A percentile compares a stretch with the other conserved stretches of the same genome.
Evolutionary conservation across 2,888 invertebrate genomes (phyloP).

Genomic region (Dolichopus griseipennis): DNA sequence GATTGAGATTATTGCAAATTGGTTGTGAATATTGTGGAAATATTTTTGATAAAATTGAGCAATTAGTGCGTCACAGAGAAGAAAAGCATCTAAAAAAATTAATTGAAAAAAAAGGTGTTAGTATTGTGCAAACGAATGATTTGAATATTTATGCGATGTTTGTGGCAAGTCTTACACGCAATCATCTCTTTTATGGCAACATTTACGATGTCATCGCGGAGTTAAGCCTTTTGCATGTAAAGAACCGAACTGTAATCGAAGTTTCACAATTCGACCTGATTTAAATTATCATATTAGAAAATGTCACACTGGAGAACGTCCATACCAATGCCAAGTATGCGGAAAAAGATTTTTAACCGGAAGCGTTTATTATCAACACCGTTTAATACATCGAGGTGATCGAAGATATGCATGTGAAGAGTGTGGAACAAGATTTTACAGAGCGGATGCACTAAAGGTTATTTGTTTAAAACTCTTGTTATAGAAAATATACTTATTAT

Average conservation of each 20-base stretch:
- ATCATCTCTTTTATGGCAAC: slow-evolving; percentile 57
- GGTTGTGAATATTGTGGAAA: slow-evolving; percentile 40
- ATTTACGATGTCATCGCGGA: slow-evolving; percentile 54
- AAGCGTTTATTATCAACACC: slow-evolving; percentile 55
- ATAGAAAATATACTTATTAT: no score
- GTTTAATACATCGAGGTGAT: slow-evolving; percentile 54
- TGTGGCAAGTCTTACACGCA: slow-evolving; percentile 55
- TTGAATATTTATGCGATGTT: slow-evolving; percentile 51
- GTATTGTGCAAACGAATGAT: slow-evolving; percentile 32
- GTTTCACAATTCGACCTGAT: slow-evolving; percentile 55
- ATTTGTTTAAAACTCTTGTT: no score
- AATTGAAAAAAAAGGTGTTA: slow-evolving; percentile 36
- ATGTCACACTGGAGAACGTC: slow-evolving; percentile 55
- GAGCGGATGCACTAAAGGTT: slow-evolving; percentile 56
- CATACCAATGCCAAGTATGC: slow-evolving; percentile 53
- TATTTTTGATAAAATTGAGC: slow-evolving; percentile 32
- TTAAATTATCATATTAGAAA: slow-evolving; percentile 55
- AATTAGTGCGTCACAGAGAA: slow-evolving; percentile 46
- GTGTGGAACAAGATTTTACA: slow-evolving; percentile 54
- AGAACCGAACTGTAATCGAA: slow-evolving; percentile 51
- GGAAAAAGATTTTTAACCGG: slow-evolving; percentile 55
- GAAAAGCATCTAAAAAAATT: slow-evolving; percentile 49
- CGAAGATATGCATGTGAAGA: slow-evolving; percentile 55
- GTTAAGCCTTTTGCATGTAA: slow-evolving; percentile 56
- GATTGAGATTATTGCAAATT: slow-evolving; percentile 27